phyloP scores from a whole-genome alignment of 1,140 invertebrate genomes.

The Drosophila bocki region DNA sequence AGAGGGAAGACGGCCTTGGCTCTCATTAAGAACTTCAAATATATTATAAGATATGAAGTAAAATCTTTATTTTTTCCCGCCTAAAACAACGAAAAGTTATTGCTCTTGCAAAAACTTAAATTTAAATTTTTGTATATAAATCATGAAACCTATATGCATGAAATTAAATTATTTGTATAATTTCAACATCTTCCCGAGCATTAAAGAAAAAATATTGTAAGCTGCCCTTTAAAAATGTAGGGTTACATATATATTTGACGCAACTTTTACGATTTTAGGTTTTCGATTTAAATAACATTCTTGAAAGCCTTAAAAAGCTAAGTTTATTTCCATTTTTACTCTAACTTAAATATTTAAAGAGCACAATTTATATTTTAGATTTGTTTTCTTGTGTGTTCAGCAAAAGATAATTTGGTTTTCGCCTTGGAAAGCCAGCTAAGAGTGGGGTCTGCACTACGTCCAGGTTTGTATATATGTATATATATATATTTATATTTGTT shows the following conservation, averaged over 20 bases:
- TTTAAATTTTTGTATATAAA: neutral
- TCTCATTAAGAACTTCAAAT: conserved; percentile 5
- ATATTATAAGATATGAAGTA: neutral
- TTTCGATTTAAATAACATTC: conserved; percentile 23
- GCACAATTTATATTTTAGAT: conserved; percentile 52
- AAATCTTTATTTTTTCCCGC: conserved; percentile 1
- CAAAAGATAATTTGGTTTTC: conserved; percentile 53
- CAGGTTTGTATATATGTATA: conserved; percentile 35
- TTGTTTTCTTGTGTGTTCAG: conserved; percentile 30
- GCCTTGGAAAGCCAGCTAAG: conserved; percentile 42
- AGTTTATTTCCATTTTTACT: conserved; percentile 20
- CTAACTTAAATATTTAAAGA: conserved; percentile 66
- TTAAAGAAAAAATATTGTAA: conserved; percentile 2
- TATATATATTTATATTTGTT: conserved; percentile 35
- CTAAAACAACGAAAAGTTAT: conserved; percentile 12
- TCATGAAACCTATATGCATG: conserved; percentile 1
- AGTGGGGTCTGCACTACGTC: conserved; percentile 48
- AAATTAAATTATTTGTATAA: neutral
- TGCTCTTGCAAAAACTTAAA: conserved; percentile 1
- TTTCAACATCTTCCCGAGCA: neutral
- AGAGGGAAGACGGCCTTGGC: conserved; percentile 6
- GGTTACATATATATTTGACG: conserved; percentile 16
- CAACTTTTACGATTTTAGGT: conserved; percentile 12
- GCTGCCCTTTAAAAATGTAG: conserved; percentile 17
- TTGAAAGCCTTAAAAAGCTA: conserved; percentile 61